A percentile compares a stretch with the other conserved stretches of the same genome.
Evolutionary conservation across 2,888 invertebrate species (phyloP).

Genomic region (Hypsopygia costalis): DNA sequence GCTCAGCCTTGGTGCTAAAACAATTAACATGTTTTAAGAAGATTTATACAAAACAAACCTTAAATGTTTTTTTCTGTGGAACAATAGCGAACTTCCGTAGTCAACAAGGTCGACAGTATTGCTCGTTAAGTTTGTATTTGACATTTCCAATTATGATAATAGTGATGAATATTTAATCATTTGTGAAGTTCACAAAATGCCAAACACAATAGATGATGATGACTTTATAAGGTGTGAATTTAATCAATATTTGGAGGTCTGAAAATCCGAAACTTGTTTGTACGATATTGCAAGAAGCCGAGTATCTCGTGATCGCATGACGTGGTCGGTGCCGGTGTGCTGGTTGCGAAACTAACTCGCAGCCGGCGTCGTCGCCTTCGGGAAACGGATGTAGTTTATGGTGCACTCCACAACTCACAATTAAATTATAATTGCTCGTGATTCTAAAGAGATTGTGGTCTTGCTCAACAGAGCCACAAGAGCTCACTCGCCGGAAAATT

Average conservation of each 20-base stretch:
- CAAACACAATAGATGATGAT: background rate
- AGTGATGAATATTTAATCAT: background rate
- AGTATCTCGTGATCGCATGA: conserved; percentile 14
- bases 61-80: no score
- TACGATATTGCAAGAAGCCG: conserved; percentile 14
- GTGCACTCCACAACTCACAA: conserved; percentile 32
- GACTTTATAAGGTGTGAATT: background rate
- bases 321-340: conserved; percentile 16
- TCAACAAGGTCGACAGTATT: background rate
- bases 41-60: no score
- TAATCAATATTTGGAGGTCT: background rate
- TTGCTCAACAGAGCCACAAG: conserved; percentile 37
- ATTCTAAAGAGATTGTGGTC: conserved; percentile 33
- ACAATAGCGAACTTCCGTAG: background rate
- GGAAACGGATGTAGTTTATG: conserved; percentile 56
- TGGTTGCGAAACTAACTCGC: conserved; percentile 26
- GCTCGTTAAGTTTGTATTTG: conserved; percentile 1
- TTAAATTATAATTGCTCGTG: conserved; percentile 36
- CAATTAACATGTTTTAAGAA: no score
- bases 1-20: no score
- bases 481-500: conserved; percentile 36
- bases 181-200: background rate
- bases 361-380: conserved; percentile 35
- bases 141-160: background rate
- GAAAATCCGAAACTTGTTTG: conserved; percentile 13